Percentiles rank a stretch among this genome's conserved stretches.
Conservation (phyloP, 2,113 vertebrate genomes). For the human region DNA sequence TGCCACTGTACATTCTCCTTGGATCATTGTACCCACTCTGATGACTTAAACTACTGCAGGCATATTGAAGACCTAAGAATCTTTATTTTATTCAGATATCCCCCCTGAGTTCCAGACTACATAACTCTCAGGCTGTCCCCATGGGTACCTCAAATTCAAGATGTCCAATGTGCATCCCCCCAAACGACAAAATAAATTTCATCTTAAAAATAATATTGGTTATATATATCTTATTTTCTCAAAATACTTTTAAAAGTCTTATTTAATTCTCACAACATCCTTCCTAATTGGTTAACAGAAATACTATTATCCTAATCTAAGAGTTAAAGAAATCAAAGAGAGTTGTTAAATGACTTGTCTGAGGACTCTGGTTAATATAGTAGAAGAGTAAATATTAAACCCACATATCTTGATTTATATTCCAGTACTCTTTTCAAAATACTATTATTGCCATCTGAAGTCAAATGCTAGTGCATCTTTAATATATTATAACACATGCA, state of each 20-base stretch:
- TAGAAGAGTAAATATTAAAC: not conserved
- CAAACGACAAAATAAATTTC: not conserved
- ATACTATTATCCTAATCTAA: not conserved
- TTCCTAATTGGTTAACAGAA: not conserved
- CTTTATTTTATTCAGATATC: not conserved
- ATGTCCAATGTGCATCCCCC: not conserved
- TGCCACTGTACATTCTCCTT: not conserved
- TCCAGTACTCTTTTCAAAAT: not conserved
- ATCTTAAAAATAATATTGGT: slow-evolving; percentile 19
- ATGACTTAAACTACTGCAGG: not conserved
- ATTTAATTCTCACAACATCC: not conserved
- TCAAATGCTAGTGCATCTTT: not conserved
- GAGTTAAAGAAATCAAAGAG: not conserved
- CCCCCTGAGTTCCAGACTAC: not conserved
- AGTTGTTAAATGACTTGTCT: not conserved
- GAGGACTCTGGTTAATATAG: not conserved
- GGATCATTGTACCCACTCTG: not conserved
- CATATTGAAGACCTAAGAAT: not conserved
- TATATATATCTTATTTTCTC: not conserved
- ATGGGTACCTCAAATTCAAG: not conserved
- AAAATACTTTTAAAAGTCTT: not conserved
- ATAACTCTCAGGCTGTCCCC: not conserved
- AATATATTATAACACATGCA: not conserved
- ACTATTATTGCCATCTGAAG: not conserved
- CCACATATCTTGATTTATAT: not conserved